Evolutionary conservation across 2,113 vertebrate genomes (phyloP).

Genomic region (Oophaga pumilio): DNA sequence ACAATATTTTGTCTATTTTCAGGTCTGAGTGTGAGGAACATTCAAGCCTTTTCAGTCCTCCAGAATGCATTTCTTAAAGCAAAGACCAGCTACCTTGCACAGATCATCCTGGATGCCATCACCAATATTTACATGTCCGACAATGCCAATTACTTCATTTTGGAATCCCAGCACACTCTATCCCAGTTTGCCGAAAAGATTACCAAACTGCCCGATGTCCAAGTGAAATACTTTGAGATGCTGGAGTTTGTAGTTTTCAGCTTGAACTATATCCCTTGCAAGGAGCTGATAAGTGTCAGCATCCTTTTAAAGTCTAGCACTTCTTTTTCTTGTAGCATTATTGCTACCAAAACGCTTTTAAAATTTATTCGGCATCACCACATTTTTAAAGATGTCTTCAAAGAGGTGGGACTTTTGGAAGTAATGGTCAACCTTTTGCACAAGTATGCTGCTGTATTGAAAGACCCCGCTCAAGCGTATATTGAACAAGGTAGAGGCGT

Average conservation of each 20-base stretch:
- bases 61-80: slow-evolving; percentile 95
- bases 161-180: slow-evolving; percentile 94
- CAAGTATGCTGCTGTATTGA: slow-evolving; percentile 96
- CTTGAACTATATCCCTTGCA: slow-evolving; percentile 97
- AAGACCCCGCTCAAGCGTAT: slow-evolving; percentile 85
- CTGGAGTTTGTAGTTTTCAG: slow-evolving; percentile 95
- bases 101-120: slow-evolving; percentile 92
- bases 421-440: slow-evolving; percentile 97
- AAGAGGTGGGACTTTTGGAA: slow-evolving; percentile 95
- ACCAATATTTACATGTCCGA: slow-evolving; percentile 92
- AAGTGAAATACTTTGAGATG: slow-evolving; percentile 96
- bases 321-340: slow-evolving; percentile 90
- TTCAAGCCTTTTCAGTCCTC: slow-evolving; percentile 94
- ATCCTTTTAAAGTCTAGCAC: slow-evolving; percentile 93
- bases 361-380: slow-evolving; percentile 90
- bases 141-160: slow-evolving; percentile 95
- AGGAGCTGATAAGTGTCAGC: slow-evolving; percentile 97
- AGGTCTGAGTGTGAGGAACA: slow-evolving; percentile 93
- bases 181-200: slow-evolving; percentile 96
- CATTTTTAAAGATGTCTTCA: slow-evolving; percentile 95
- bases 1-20: slow-evolving; percentile 55
- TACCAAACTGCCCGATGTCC: slow-evolving; percentile 86
- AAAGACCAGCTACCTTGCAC: slow-evolving; percentile 87
- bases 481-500: slow-evolving; percentile 84
- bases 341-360: slow-evolving; percentile 85